Evolutionary conservation across 2,888 invertebrate genomes (phyloP).

Genomic region (Diaprepes abbreviatus): DNA sequence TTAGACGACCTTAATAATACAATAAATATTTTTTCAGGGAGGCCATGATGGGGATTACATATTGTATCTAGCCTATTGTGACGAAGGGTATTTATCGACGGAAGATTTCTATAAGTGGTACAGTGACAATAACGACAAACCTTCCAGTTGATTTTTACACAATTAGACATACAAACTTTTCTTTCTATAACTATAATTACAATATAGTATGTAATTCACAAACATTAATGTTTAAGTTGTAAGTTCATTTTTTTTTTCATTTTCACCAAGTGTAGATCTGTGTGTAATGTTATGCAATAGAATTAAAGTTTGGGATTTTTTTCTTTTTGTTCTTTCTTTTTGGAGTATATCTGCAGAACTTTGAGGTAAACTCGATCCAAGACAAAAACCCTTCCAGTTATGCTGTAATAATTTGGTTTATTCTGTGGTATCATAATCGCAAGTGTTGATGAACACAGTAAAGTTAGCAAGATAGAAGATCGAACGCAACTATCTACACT

Average conservation of each 20-base stretch:
- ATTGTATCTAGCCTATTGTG: slow-evolving; percentile 99
- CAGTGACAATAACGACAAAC: slow-evolving; percentile 25
- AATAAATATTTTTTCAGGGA: slow-evolving; percentile 83
- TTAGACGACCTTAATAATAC: no score
- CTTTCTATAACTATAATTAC: slow-evolving; percentile 38
- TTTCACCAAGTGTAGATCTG: slow-evolving; percentile 5
- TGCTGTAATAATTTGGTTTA: no score
- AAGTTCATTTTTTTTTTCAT: slow-evolving; percentile 34
- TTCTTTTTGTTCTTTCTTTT: slow-evolving; percentile 28
- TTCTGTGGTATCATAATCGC: no score
- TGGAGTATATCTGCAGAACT: slow-evolving; percentile 5
- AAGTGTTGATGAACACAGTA: no score
- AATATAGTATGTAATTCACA: slow-evolving; percentile 27
- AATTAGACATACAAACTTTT: slow-evolving; percentile 30
- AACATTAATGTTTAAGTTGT: slow-evolving; percentile 22
- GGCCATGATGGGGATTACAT: slow-evolving; percentile 99
- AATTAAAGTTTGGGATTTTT: not conserved
- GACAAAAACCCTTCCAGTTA: no score
- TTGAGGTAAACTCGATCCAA: no score
- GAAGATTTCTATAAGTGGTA: slow-evolving; percentile 36
- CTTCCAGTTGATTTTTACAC: slow-evolving; percentile 24
- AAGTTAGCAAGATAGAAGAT: no score
- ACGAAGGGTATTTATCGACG: slow-evolving; percentile 98
- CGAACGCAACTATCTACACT: no score
- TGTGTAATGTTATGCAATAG: slow-evolving; percentile 10